phyloP scores from a whole-genome alignment of 2,888 invertebrate species.

The Omphaloscelis lunosa region DNA sequence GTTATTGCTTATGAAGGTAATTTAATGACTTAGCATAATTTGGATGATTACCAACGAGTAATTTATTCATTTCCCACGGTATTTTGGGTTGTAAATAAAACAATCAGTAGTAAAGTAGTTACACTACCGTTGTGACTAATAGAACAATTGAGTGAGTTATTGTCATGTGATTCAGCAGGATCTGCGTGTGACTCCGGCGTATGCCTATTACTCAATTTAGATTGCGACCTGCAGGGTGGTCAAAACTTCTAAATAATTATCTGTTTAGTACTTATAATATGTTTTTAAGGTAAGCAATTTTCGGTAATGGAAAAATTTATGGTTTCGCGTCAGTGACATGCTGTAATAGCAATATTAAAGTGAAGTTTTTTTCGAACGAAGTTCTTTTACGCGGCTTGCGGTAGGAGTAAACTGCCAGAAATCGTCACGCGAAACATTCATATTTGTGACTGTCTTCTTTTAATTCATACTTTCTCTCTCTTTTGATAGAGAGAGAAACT shows the following conservation, averaged over 20 bases:
- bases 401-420: too few species aligned
- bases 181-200: conserved; percentile 71
- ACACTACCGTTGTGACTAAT: conserved; percentile 1
- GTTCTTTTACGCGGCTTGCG: too few species aligned
- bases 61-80: conserved; percentile 4
- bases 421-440: too few species aligned
- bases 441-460: too few species aligned
- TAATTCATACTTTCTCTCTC: too few species aligned
- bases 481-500: too few species aligned
- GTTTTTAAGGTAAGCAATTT: too few species aligned
- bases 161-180: conserved; percentile 47
- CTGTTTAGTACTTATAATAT: neutral
- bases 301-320: too few species aligned
- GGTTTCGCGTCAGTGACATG: too few species aligned
- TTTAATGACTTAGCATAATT: neutral
- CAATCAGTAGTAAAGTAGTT: neutral
- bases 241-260: conserved; percentile 40
- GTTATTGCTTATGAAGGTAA: neutral
- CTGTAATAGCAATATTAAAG: too few species aligned
- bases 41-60: neutral
- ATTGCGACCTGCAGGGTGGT: conserved; percentile 54
- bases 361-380: too few species aligned
- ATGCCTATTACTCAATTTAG: conserved; percentile 76
- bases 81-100: neutral
- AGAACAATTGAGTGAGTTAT: conserved; percentile 49